Conservation (phyloP, 2,888 invertebrate species). For the Limnephilus lunatus region DNA sequence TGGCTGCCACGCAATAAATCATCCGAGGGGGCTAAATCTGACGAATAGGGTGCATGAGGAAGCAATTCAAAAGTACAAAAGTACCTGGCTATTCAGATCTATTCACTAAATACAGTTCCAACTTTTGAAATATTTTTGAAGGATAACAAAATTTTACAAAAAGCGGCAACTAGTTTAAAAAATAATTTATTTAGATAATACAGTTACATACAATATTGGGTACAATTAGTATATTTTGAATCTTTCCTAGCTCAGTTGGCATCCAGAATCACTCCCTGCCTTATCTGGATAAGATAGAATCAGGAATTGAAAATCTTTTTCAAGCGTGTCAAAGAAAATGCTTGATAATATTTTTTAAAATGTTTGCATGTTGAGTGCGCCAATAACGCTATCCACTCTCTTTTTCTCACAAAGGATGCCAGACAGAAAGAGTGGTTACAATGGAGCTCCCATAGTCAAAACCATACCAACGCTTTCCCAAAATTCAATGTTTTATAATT, state of each 20-base stretch:
- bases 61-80: not conserved
- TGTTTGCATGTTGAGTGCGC: not conserved
- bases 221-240: not conserved
- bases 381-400: not conserved
- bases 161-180: not conserved
- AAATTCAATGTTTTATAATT: not conserved
- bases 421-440: not conserved
- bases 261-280: not conserved
- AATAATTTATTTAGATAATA: not conserved
- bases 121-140: not conserved
- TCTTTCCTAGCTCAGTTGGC: not conserved
- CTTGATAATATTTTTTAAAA: not conserved
- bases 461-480: not conserved
- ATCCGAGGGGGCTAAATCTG: too few relatives aligned
- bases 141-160: not conserved
- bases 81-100: too few relatives aligned
- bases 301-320: not conserved
- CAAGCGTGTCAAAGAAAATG: not conserved
- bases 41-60: too few relatives aligned
- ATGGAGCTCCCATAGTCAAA: not conserved
- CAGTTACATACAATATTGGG: not conserved
- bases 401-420: too few relatives aligned
- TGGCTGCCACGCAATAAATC: too few relatives aligned
- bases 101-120: not conserved
- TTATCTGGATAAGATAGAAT: not conserved